A percentile compares a stretch with the other conserved stretches of the same genome.
phyloP scores from a whole-genome alignment of 2,113 vertebrate species.

The Indri indri region DNA sequence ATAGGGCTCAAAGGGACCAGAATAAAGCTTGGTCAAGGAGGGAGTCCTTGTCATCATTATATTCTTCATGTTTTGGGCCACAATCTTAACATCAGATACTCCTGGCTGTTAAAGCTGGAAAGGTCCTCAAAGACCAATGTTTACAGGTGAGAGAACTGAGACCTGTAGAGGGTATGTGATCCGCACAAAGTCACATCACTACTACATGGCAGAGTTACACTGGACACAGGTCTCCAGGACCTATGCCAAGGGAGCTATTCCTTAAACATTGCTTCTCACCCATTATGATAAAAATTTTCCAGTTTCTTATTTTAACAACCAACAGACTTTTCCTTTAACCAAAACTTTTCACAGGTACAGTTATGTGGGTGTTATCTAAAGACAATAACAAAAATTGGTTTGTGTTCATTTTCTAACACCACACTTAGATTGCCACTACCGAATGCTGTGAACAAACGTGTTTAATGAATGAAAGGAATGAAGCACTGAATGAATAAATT shows the following conservation, averaged over 20 bases:
- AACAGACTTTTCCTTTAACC: not conserved
- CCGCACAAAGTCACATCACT: not conserved
- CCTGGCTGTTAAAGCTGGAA: not conserved
- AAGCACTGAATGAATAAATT: not conserved
- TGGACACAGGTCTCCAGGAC: not conserved
- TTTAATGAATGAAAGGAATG: not conserved
- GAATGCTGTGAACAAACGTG: not conserved
- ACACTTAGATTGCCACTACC: not conserved
- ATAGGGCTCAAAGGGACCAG: not conserved
- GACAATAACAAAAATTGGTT: not conserved
- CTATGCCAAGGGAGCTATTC: not conserved
- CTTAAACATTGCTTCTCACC: not conserved
- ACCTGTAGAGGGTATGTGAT: fast-evolving
- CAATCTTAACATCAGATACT: not conserved
- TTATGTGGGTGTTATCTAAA: not conserved
- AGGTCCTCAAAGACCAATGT: not conserved
- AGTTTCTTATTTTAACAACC: not conserved
- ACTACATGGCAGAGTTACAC: not conserved
- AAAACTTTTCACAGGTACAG: not conserved
- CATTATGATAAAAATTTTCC: not conserved
- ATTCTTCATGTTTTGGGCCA: not conserved
- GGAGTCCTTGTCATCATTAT: not conserved
- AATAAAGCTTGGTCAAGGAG: not conserved
- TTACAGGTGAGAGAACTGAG: not conserved
- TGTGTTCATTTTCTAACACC: not conserved